Percentiles rank a stretch among this genome's conserved stretches.
Conservation (phyloP, 2,113 vertebrate genomes). For the Ochotona princeps region DNA sequence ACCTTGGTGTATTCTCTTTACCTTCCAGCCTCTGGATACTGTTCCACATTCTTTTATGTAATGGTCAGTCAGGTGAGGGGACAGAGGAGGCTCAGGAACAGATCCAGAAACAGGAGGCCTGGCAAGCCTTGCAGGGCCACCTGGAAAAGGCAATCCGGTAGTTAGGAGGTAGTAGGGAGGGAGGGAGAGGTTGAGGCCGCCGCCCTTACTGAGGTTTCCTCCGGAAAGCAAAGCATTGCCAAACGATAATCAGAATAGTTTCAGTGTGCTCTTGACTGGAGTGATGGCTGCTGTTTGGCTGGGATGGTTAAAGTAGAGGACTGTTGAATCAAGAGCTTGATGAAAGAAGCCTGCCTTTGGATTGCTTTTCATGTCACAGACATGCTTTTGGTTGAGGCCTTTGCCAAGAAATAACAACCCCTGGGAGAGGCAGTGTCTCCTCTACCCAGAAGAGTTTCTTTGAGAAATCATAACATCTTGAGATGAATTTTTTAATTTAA, state of each 20-base stretch:
- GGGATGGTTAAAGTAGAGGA: neutral
- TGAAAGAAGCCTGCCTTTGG: neutral
- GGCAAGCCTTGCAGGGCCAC: neutral
- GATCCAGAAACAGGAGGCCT: neutral
- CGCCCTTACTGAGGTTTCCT: neutral
- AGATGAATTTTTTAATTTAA: neutral
- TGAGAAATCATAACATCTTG: neutral
- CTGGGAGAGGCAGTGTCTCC: neutral
- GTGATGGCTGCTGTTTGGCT: neutral
- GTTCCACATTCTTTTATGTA: neutral
- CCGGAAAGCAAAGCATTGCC: neutral
- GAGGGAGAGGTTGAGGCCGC: neutral
- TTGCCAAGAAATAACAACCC: neutral
- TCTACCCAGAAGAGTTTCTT: neutral
- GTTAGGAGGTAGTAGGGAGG: neutral
- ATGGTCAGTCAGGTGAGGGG: neutral
- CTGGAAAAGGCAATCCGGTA: neutral
- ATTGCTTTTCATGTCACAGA: neutral
- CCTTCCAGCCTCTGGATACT: neutral
- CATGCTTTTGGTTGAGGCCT: neutral
- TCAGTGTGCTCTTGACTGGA: neutral
- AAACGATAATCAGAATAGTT: neutral
- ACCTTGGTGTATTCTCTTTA: neutral
- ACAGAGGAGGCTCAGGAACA: neutral
- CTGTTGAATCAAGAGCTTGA: neutral